Evolutionary conservation across 2,113 vertebrate genomes (phyloP).

Genomic region (Spea bombifrons): DNA sequence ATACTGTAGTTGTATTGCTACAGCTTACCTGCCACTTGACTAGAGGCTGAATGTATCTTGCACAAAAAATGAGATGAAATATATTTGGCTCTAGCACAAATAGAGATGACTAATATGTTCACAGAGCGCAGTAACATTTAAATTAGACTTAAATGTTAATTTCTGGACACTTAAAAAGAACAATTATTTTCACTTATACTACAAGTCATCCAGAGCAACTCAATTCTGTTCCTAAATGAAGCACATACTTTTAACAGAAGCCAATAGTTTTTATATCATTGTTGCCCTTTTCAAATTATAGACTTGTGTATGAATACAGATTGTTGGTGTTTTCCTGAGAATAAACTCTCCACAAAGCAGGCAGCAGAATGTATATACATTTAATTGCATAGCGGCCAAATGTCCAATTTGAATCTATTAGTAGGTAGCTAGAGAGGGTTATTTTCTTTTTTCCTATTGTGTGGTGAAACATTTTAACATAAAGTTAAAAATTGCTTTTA

Average conservation of each 20-base stretch:
- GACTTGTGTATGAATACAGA: neutral
- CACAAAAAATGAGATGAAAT: too few species aligned
- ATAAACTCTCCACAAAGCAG: too few species aligned
- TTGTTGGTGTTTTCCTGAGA: neutral
- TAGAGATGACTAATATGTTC: neutral
- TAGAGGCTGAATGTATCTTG: neutral
- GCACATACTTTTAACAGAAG: neutral
- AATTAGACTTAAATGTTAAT: neutral
- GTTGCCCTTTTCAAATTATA: neutral
- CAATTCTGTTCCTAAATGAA: neutral
- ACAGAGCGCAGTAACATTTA: neutral
- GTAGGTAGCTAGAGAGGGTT: too few species aligned
- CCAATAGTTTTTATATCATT: neutral
- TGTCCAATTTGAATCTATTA: too few species aligned
- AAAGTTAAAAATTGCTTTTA: too few species aligned
- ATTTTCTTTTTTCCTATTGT: too few species aligned
- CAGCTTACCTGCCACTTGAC: neutral
- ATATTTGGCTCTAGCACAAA: neutral
- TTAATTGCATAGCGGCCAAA: too few species aligned
- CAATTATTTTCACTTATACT: neutral
- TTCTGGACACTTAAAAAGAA: neutral
- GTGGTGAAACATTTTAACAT: too few species aligned
- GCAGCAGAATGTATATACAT: too few species aligned
- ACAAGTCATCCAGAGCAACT: neutral
- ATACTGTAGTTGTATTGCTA: neutral